Evolutionary conservation across 2,113 vertebrate species (phyloP).

Genomic region (Pterophyllum scalare): DNA sequence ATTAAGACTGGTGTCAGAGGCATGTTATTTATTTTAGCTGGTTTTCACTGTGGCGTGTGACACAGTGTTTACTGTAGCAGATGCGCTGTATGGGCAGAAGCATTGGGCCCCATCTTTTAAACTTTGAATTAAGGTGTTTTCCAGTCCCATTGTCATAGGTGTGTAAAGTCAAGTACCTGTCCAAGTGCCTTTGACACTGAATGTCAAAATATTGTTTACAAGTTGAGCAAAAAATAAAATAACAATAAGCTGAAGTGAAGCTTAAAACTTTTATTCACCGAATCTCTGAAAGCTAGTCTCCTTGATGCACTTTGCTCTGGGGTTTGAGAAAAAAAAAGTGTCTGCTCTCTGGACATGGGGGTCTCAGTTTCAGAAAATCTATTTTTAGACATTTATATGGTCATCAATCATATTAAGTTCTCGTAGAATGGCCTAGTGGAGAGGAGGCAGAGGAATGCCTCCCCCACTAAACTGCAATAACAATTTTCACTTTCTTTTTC

Average conservation of each 20-base stretch:
- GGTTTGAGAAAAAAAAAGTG: neutral
- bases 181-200: neutral
- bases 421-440: neutral
- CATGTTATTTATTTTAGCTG: neutral
- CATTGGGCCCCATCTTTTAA: neutral
- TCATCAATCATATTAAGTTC: neutral
- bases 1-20: neutral
- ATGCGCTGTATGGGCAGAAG: neutral
- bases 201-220: neutral
- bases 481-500: constrained; percentile 26
- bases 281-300: fast-evolving
- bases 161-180: too few species aligned
- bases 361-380: neutral
- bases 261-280: neutral
- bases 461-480: neutral
- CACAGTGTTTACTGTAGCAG: neutral
- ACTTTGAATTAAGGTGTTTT: neutral
- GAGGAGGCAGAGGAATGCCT: neutral
- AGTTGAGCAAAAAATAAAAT: neutral
- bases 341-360: neutral
- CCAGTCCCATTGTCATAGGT: neutral
- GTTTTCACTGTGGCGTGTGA: neutral
- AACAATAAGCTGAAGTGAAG: neutral
- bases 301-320: neutral
- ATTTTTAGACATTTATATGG: neutral